These are phyloP conservation scores for Tolmerus cingulatus DNA, from an alignment of 2,888 invertebrate genomes.

Conservation along the genomic window DNA sequence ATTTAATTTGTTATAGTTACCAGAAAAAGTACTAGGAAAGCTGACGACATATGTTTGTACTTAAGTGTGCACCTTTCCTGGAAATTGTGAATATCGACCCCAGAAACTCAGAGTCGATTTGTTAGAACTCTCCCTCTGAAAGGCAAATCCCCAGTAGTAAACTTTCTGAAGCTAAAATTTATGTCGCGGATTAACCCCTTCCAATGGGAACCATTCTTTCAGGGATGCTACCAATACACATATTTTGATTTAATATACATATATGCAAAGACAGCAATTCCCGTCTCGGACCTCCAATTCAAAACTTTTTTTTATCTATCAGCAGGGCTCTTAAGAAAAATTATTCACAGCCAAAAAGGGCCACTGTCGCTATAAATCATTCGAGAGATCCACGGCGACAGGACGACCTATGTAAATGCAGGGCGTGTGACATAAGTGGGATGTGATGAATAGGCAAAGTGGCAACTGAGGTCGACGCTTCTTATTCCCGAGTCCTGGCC, in stretches of 20 bases:
- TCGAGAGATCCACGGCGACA: neutral
- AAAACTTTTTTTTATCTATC: constrained; percentile 10
- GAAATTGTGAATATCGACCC: neutral
- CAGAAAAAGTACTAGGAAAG: neutral
- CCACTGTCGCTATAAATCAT: constrained; percentile 14
- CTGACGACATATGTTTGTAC: neutral
- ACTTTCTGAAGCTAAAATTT: constrained; percentile 2
- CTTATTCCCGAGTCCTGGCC: neutral
- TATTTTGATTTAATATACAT: neutral
- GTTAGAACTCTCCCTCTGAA: neutral
- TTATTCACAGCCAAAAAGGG: constrained; percentile 8
- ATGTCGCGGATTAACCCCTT: neutral
- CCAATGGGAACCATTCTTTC: neutral
- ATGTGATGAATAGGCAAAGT: constrained; percentile 14
- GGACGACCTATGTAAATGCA: constrained; percentile 13
- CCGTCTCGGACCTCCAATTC: neutral
- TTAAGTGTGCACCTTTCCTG: neutral
- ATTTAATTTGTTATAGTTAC: neutral
- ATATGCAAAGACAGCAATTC: constrained; percentile 7
- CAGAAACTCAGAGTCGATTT: neutral
- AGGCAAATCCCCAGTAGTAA: neutral
- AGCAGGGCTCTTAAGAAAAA: constrained; percentile 3
- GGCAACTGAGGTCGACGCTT: neutral
- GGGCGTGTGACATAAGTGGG: constrained; percentile 7
- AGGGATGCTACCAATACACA: neutral